Base-by-base conservation (phyloP, 2,797 vertebrate species). In the Centropyge bicolor region DNA sequence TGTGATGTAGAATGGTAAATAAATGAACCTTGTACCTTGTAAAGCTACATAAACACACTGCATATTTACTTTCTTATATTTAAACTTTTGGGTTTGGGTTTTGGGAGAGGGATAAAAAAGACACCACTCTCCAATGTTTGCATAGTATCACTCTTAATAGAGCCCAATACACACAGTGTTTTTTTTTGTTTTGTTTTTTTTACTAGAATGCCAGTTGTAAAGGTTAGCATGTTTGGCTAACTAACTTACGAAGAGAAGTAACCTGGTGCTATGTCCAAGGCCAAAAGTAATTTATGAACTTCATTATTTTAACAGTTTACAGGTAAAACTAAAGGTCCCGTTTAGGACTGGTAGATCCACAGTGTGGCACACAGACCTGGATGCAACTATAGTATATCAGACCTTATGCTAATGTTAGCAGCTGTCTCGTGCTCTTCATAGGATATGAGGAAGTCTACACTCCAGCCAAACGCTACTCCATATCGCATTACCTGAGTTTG, bases 41-140 rank as follows among this genome's bases (percentile, higher is more conserved):
- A 46, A 22, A 56, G 55, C 68, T 48, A 59, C 55, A 59, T 20
- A 59, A 17, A 70, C 55, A 59, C 31, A 27, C 17, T 11, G 19
- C n/a, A 35, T 48, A 54, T 41, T 27, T 12, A 3, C 24, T 27
- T 55, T 1, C 19, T 51, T 9, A 46, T 5, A 27, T 12, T 11
- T 2, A 5, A 3, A 13, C 14, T 24, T 11, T 22, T 24, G 59
- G 41, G n/a, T 41, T 31, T 27, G 41, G 35, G 57, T 31, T 48
- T 64, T n/a, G 43, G 17, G 20, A 48, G 43, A 12, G 10, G 27
- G 16, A 8, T 46, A 17, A 20, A 64, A 45, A 63, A 35, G 17
- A 35, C 6, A n/a, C 45, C 19, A 31, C 16, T 3, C 19, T 64
- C 27, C 17, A 48, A 19, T 35, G 14, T 8, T 35, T 35, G 31